Evolutionary conservation across 2,797 vertebrate species (phyloP).

Genomic region (Carduelis carduelis): DNA sequence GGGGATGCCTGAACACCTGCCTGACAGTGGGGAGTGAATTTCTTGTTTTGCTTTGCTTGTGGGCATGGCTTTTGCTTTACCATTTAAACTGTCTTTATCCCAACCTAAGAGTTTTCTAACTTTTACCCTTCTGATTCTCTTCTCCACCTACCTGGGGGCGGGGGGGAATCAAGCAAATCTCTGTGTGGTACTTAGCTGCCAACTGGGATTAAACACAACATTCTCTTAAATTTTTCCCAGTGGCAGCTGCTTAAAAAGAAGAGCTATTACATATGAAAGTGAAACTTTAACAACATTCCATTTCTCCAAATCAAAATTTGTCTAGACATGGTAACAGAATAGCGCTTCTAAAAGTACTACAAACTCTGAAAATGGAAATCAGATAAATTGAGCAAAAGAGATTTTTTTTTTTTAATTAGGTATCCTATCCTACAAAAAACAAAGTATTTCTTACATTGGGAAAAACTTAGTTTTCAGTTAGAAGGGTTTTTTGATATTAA

Average conservation of each 20-base stretch:
- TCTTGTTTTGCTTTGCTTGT: background rate
- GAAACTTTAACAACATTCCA: background rate
- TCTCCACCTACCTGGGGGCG: background rate
- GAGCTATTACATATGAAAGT: background rate
- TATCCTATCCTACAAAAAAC: background rate
- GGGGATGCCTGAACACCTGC: background rate
- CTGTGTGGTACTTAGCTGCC: background rate
- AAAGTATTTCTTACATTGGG: background rate
- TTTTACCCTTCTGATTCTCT: background rate
- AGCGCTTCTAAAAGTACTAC: background rate
- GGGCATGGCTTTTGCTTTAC: background rate
- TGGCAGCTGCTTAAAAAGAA: background rate
- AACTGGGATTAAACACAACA: background rate
- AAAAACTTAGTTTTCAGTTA: background rate
- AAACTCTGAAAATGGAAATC: background rate
- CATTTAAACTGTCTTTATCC: background rate
- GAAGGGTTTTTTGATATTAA: background rate
- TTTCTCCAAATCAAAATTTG: background rate
- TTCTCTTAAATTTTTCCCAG: background rate
- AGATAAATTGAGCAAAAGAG: background rate
- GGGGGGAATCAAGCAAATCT: rapidly evolving
- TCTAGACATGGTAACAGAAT: background rate
- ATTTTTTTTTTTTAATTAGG: background rate
- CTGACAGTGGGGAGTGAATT: background rate
- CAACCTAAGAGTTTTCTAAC: background rate